Percentiles rank a stretch among this genome's conserved stretches.
Conservation (phyloP, 2,113 vertebrate genomes). For the Pampusana beccarii region DNA sequence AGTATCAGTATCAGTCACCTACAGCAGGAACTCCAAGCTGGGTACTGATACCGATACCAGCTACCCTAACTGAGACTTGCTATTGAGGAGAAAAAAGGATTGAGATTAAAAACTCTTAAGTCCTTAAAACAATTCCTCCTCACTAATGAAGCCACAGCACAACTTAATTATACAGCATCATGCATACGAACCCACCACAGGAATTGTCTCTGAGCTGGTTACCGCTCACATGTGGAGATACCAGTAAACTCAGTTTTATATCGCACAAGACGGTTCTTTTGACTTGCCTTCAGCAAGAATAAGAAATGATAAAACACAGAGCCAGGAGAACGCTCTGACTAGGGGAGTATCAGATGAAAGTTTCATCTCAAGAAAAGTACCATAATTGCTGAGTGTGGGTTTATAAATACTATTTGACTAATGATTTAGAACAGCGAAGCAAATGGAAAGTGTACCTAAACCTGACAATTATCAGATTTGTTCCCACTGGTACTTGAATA, state of each 20-base stretch:
- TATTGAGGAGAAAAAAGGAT: background rate
- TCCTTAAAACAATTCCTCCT: background rate
- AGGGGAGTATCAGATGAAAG: background rate
- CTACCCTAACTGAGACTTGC: background rate
- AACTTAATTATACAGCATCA: background rate
- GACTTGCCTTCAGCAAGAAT: background rate
- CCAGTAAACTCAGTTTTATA: background rate
- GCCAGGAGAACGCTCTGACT: background rate
- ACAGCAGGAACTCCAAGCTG: background rate
- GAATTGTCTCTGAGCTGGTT: background rate
- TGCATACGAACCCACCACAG: background rate
- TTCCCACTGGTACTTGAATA: background rate
- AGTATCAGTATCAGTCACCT: background rate
- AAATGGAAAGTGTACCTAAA: constrained; percentile 39
- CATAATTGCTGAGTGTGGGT: background rate
- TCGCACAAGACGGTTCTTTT: background rate
- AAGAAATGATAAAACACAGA: background rate
- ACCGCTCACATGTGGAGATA: fast-evolving
- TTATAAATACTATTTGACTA: constrained; percentile 42
- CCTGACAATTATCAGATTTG: constrained; percentile 35
- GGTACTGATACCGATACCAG: background rate
- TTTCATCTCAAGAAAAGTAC: background rate
- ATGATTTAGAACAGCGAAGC: background rate
- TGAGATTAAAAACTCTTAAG: background rate
- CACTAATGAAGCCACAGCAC: background rate